A percentile compares a stretch with the other conserved stretches of the same genome.
Conservation (phyloP, 2,113 vertebrate species). For the Parus major region DNA sequence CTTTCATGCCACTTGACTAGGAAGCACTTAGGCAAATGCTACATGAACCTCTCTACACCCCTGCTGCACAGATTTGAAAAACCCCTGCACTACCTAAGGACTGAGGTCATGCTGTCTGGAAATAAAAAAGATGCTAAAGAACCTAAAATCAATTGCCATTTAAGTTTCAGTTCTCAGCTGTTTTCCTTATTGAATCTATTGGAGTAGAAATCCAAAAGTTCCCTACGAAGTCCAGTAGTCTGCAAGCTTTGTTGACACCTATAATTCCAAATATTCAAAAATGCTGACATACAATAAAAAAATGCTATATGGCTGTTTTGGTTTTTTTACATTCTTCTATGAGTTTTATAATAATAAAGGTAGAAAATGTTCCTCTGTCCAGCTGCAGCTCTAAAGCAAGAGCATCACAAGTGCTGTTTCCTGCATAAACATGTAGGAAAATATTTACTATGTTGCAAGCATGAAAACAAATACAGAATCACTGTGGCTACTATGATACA, state of each 20-base stretch:
- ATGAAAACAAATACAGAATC: not conserved
- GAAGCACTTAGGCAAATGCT: fast-evolving
- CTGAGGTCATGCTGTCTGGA: not conserved
- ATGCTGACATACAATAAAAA: not conserved
- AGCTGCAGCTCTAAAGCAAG: not conserved
- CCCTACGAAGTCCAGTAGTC: not conserved
- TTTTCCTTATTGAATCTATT: not conserved
- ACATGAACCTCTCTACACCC: not conserved
- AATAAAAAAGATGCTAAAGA: not conserved
- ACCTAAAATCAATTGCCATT: not conserved
- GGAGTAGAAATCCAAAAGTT: not conserved
- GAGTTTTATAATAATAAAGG: not conserved
- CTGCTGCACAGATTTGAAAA: not conserved
- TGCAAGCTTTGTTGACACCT: not conserved
- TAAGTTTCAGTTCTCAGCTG: not conserved
- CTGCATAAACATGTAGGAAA: not conserved
- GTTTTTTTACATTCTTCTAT: not conserved
- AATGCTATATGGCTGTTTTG: not conserved
- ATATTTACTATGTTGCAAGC: not conserved
- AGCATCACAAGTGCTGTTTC: not conserved
- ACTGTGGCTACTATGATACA: not conserved
- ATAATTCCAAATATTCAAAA: not conserved
- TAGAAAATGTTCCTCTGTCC: not conserved
- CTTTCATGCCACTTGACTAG: not conserved
- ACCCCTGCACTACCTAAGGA: not conserved